phyloP scores from a whole-genome alignment of 1,140 invertebrate genomes.

The Drosophila mayri region DNA sequence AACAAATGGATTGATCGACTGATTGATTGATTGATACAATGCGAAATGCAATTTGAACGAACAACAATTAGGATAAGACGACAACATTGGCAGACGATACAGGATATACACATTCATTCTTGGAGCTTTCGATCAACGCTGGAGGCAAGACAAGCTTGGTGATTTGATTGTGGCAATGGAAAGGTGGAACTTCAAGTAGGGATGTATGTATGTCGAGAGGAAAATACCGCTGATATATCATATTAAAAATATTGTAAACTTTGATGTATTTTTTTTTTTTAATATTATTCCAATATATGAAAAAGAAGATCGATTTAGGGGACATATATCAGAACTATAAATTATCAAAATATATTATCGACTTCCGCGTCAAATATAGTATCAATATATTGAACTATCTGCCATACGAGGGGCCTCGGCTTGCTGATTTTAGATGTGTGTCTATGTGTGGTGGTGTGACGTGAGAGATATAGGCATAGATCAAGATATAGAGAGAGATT shows the following conservation, averaged over 20 bases:
- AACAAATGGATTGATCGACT: conserved; percentile 63
- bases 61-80: conserved; percentile 67
- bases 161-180: conserved; percentile 13
- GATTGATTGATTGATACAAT: conserved; percentile 43
- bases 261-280: not conserved
- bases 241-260: not conserved
- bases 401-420: not conserved
- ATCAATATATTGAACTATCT: not conserved
- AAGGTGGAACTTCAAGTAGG: not conserved
- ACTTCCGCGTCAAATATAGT: not conserved
- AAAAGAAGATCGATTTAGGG: not conserved
- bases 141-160: conserved; percentile 33
- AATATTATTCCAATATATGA: not conserved
- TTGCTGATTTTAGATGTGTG: not conserved
- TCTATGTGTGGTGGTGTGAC: conserved; percentile 17
- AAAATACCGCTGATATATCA: not conserved
- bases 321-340: too few species aligned
- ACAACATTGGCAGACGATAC: conserved; percentile 72
- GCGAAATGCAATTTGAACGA: conserved; percentile 67
- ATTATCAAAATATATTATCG: not conserved
- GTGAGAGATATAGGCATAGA: conserved; percentile 29
- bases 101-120: conserved; percentile 39
- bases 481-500: conserved; percentile 21
- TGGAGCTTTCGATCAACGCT: conserved; percentile 30
- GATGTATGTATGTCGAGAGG: not conserved